Conservation (phyloP, 2,888 invertebrate species). For the Ischnus inquisitorius region DNA sequence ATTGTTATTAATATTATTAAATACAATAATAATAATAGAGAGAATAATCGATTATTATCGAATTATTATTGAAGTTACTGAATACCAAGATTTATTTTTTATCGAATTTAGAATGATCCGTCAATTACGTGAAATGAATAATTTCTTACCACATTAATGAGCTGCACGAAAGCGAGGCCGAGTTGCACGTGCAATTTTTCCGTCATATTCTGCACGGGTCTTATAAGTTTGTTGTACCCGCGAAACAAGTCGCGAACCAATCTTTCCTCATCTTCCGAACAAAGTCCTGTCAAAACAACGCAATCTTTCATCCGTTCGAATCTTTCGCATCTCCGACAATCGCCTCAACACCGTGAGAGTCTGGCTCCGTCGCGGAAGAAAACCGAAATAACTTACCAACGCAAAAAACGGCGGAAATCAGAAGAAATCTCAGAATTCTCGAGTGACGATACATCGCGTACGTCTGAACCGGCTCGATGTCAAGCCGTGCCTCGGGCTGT, state of each 20-base stretch:
- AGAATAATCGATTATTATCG: too few species aligned
- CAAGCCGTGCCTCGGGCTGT: background rate
- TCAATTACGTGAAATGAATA: slow-evolving; percentile 4
- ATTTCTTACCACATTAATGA: slow-evolving; percentile 97
- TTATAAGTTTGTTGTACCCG: slow-evolving; percentile 99
- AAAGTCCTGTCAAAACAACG: slow-evolving; percentile 86
- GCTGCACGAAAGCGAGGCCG: slow-evolving; percentile 98
- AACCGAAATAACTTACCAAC: slow-evolving; percentile 77
- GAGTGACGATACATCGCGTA: slow-evolving; percentile 77
- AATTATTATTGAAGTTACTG: too few species aligned
- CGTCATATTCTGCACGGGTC: slow-evolving; percentile 99
- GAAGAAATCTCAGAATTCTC: slow-evolving; percentile 78
- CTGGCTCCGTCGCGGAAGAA: background rate
- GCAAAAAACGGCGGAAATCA: slow-evolving; percentile 81
- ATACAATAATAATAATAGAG: too few species aligned
- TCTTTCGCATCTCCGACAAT: background rate
- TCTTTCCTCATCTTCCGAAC: slow-evolving; percentile 98
- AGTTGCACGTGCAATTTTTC: slow-evolving; percentile 98
- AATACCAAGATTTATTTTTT: too few species aligned
- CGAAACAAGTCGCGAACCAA: slow-evolving; percentile 98
- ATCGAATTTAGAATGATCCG: background rate
- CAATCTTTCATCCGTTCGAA: background rate
- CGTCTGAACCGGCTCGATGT: background rate
- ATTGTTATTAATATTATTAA: too few species aligned
- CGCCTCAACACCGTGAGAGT: background rate